A percentile compares a stretch with the other conserved stretches of the same genome.
Evolutionary conservation across 2,888 invertebrate genomes (phyloP).

Genomic region (Syritta pipiens): DNA sequence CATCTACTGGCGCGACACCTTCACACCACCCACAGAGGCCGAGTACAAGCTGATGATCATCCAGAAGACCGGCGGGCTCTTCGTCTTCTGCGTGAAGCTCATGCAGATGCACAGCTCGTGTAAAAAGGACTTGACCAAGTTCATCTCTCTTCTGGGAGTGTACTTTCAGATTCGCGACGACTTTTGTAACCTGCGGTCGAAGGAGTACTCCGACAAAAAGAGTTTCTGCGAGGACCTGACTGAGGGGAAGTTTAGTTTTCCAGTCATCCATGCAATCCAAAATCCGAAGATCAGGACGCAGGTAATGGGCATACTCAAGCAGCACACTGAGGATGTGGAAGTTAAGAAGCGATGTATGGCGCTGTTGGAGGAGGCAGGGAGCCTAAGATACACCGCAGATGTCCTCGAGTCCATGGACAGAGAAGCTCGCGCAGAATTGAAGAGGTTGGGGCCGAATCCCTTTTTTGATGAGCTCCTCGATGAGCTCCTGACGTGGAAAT

Average conservation of each 20-base stretch:
- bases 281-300: constrained; percentile 88
- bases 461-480: too few species aligned
- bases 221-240: constrained; percentile 98
- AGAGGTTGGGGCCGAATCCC: too few species aligned
- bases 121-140: constrained; percentile 89
- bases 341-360: constrained; percentile 96
- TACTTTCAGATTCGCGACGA: constrained; percentile 98
- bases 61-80: constrained; percentile 96
- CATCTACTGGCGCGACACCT: constrained; percentile 98
- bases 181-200: constrained; percentile 91
- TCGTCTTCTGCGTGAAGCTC: constrained; percentile 94
- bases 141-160: constrained; percentile 92
- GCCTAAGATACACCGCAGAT: constrained; percentile 90
- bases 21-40: constrained; percentile 94
- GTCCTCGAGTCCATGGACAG: constrained; percentile 86
- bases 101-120: constrained; percentile 97
- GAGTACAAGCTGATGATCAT: constrained; percentile 96
- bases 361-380: constrained; percentile 90
- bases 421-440: constrained; percentile 88
- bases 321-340: constrained; percentile 92
- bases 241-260: constrained; percentile 99
- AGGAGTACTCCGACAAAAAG: constrained; percentile 96
- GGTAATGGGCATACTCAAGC: constrained; percentile 92
- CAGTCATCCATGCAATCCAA: constrained; percentile 94
- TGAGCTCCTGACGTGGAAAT: too few species aligned